Base-by-base conservation (phyloP, 2,113 vertebrate genomes). In the Gallinago paraguaiae region DNA sequence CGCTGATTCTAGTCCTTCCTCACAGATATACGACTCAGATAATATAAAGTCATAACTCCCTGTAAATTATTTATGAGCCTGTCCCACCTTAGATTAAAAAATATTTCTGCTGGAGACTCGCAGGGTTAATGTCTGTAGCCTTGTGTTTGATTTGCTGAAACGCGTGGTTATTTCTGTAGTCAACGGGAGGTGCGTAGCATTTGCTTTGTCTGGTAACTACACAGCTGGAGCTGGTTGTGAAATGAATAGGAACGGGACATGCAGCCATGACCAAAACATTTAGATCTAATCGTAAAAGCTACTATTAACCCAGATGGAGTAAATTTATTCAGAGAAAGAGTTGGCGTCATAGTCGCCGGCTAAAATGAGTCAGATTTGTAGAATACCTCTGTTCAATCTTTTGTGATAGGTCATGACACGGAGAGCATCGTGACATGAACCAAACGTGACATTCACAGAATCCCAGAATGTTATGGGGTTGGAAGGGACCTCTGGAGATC, bases 21-120 rank as follows among this genome's bases (percentile, higher is more conserved):
- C 59, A 11, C 23, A 74, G 88, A 63, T 95, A 79, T 88, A 71
- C 50, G 88, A 94, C 88, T 74, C 45, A 88, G 94, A 88, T 94
- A 56, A 92, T 94, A 82, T 61, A 60, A 93, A 90, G 19, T 70
- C 87, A 61, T 94, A 94, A 94, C 74, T 92, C 68, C 78, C 68
- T 91, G 18, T 92, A 91, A 96, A 96, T 95, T 91, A 95, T 96
- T 96, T 93, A 92, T 89, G 54, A 80, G 88, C 59, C 59, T 91
- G 59, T 90, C 71, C 57, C 68, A 93, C 83, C 77, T 93, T 82
- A 76, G 89, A 91, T 95, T 92, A 91, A 85, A 90, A 84, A 93
- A 86, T 82, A 76, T 82, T 92, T 94, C 78, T 72, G 20, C 70
- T 85, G 72, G 35, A 75, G 31, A 37, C 56, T 74, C 70, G 22